Base-by-base conservation (phyloP, 2,797 vertebrate species). In the Acropternis orthonyx region DNA sequence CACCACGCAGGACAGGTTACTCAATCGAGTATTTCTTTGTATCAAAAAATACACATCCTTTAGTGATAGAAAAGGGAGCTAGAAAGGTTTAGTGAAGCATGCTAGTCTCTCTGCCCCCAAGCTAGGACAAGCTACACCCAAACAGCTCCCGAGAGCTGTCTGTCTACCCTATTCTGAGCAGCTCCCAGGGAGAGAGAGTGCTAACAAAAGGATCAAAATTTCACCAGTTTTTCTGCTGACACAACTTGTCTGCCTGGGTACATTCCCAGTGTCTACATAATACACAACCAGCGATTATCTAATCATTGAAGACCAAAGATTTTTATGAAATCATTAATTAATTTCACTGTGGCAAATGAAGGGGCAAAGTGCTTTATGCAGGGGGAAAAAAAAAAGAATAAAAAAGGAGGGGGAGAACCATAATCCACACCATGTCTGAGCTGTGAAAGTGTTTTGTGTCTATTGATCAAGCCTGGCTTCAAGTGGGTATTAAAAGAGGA, bases 1-100 rank as follows among this genome's bases (percentile, higher is more conserved):
- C 12, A 32, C 27, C 9, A 11, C 0, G 0, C 44, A 66, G 21
- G 39, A 51, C 63, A 56, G 36, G 18, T n/a, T 15, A 36, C 23
- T 69, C 56, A 36, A 79, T 28, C 1, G 2, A 66, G 21, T 65
- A 34, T 26, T 65, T 34, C 21, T 46, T 46, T 74, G 37, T 49
- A 67, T 52, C 11, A 74, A 46, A 39, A 77, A 71, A 67, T 67
- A 79, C 39, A 54, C 2, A 4, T 63, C 56, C 36, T 71, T 74
- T 34, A 63, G 61, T 41, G 27, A 67, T 34, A 74, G 61, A 54
- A 80, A 79, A 76, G 7, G 27, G 11, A 83, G 34, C 43, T 82
- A 71, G 43, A 66, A 91, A 75, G 24, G 28, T 74, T 76, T 76
- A 76, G 63, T 26, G 21, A 12, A 67, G 41, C 1, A 0, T 68